Evolutionary conservation across 2,888 invertebrate species (phyloP), one percentile per base, ranked within the genome.

Genomic region (Griposia aprilina): DNA sequence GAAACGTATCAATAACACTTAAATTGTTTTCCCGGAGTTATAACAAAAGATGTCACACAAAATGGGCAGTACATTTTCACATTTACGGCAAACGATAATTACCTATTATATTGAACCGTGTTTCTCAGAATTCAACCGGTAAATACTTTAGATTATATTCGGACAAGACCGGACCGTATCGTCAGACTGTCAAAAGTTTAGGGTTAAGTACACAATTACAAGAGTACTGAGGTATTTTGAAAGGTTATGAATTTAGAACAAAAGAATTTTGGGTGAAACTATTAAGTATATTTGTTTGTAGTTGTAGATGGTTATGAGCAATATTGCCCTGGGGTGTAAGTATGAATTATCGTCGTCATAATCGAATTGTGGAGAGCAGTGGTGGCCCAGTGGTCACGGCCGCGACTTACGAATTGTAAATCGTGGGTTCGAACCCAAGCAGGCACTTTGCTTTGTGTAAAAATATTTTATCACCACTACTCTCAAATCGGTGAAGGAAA

Each of bases 91-190:
- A 81, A 30, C 55, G 73, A 81, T 84, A 80, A 83, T 84, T n/a
- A n/a, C n/a, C n/a, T n/a, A n/a, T n/a, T 75, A 82, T 82, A 80
- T 78, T 50, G 78, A 67, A 67, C 72, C 57, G 65, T 66, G 48
- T 66, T 71, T 52, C 52, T 57, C 48, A 50, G 30, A 59, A 73
- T 66, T 36, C 15, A 57, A 76, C 57, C 67, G 57, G 75, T 66
- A 80, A 84, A 84, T 87, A 81, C 67, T 84, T 71, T 67, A 63
- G 50, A 80, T 87, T 86, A 81, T 75, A n/a, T 62, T 76, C 73
- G 74, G 73, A 57, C 65, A 45, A 70, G 59, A 77, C 55, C 36
- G 62, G 48, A 70, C 48, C 62, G 62, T 30, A 57, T 63, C 55
- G 23, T 41, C 55, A 60, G 68, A 66, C 68, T 70, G 74, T 45